Evolutionary conservation across 1,140 invertebrate species (phyloP), one percentile per base, ranked within the genome.

Genomic region (Hyposmocoma kahamanoa): DNA sequence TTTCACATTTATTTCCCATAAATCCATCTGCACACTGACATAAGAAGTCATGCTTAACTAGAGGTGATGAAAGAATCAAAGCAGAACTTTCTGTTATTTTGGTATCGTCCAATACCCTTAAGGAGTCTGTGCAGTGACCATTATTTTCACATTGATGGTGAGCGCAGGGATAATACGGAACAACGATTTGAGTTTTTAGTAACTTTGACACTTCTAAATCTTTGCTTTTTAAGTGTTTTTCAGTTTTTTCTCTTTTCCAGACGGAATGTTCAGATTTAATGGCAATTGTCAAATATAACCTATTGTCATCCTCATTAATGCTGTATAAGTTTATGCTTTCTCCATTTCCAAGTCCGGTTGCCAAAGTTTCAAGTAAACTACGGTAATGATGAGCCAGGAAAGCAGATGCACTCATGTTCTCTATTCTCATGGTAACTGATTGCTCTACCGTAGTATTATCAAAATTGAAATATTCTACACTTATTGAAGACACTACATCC

Each of bases 11-110:
- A 18, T 87, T 84, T 5, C 96, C 92, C 19, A 91, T 92, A 74
- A 95, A 94, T 49, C 95, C 91, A 56, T 93, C 91, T 0, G 89
- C 88, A 75, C 96, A 97, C 47, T 90, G 90, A 67, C 96, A 98
- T 0, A 79, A 87, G 68, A 94, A 93, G 56, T 95, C 91, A 62
- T 96, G 92, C 4, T 89, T 76, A 0, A 97, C 88, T 26, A 90
- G 84, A 0, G 95, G 95, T 0, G 93, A 93, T 20, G 94, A 95
- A 9, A 97, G 88, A 39, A 97, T 92, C 6, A 96, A 65, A 1
- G 89, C 88, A 22, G 92, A 90, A 66, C 93, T 96, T 60, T 96
- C 93, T 2, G 90, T 92, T 15, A 93, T 93, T 59, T 79, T 87
- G 0, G 91, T 90, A 15, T 90, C 89, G 47, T 92, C 89, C 54